A percentile compares a stretch with the other conserved stretches of the same genome.
These are phyloP conservation scores for Dryobotodes eremita DNA, from an alignment of 2,888 invertebrate species.

Conservation along the genomic window DNA sequence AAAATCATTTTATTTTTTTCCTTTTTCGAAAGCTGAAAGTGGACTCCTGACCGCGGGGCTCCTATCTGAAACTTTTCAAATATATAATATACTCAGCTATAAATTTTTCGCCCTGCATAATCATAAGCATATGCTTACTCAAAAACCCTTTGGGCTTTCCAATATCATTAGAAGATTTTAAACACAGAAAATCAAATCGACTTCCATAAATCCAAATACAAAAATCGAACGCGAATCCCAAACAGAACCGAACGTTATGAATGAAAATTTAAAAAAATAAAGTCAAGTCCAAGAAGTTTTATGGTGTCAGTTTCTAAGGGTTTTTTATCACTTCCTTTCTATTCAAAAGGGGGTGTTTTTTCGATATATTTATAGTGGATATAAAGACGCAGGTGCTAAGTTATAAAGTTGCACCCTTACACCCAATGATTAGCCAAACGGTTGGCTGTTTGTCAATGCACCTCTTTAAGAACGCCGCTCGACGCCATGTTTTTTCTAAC, in stretches of 20 bases:
- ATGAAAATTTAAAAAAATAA: constrained; percentile 80
- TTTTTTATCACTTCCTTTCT: constrained; percentile 87
- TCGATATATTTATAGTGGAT: constrained; percentile 75
- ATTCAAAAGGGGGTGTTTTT: constrained; percentile 77
- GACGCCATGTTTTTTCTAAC: constrained; percentile 71
- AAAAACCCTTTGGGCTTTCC: too few relatives aligned
- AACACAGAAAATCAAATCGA: constrained; percentile 20
- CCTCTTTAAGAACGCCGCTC: constrained; percentile 71
- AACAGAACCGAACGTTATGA: constrained; percentile 75
- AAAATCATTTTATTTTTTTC: too few relatives aligned
- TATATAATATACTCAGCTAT: too few relatives aligned
- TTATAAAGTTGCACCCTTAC: constrained; percentile 80
- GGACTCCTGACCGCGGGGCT: too few relatives aligned
- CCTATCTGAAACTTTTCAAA: too few relatives aligned
- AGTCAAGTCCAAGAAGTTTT: constrained; percentile 80
- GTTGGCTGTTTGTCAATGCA: constrained; percentile 80
- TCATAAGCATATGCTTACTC: too few relatives aligned
- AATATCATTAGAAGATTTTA: background rate
- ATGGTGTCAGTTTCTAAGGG: constrained; percentile 79
- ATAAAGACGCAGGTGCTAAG: constrained; percentile 88
- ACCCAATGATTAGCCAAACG: constrained; percentile 86
- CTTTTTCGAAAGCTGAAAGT: too few relatives aligned
- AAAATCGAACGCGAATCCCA: constrained; percentile 62
- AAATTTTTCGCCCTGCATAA: too few relatives aligned
- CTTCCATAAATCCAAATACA: constrained; percentile 32